Conservation (phyloP, 2,888 invertebrate genomes). For the Lasioglossum vierecki region DNA sequence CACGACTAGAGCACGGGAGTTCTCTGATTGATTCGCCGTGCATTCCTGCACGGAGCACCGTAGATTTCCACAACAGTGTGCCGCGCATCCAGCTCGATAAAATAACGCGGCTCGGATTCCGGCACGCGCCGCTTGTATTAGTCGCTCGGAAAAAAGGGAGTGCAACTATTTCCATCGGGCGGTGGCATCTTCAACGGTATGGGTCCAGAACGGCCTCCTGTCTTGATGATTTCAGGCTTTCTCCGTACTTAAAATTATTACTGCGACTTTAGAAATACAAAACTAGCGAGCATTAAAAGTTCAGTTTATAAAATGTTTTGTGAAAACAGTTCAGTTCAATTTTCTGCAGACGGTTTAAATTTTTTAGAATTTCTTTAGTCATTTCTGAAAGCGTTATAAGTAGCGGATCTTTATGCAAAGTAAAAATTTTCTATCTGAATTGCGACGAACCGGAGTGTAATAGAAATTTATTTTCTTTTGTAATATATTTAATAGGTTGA, state of each 20-base stretch:
- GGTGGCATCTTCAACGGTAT: neutral
- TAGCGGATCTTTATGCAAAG: no score
- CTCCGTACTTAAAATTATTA: neutral
- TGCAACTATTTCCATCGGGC: neutral
- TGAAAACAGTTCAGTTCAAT: no score
- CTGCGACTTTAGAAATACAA: neutral
- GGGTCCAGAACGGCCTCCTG: neutral
- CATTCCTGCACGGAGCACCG: conserved; percentile 32
- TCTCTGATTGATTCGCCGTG: conserved; percentile 37
- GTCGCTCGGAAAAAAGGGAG: neutral
- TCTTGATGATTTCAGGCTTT: neutral
- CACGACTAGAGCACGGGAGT: neutral
- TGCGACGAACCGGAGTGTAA: no score
- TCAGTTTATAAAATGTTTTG: no score
- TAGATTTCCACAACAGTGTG: conserved; percentile 29
- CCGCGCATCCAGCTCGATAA: conserved; percentile 25
- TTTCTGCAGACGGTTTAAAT: no score
- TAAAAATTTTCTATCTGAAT: no score
- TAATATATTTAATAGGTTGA: no score
- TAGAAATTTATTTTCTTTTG: no score
- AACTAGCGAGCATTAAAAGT: no score
- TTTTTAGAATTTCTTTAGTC: no score
- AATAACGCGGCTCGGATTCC: conserved; percentile 28
- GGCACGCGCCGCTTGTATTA: conserved; percentile 14
- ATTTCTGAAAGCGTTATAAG: no score